Evolutionary conservation across 2,888 invertebrate species (phyloP).

Genomic region (Hemistola chrysoprasaria): DNA sequence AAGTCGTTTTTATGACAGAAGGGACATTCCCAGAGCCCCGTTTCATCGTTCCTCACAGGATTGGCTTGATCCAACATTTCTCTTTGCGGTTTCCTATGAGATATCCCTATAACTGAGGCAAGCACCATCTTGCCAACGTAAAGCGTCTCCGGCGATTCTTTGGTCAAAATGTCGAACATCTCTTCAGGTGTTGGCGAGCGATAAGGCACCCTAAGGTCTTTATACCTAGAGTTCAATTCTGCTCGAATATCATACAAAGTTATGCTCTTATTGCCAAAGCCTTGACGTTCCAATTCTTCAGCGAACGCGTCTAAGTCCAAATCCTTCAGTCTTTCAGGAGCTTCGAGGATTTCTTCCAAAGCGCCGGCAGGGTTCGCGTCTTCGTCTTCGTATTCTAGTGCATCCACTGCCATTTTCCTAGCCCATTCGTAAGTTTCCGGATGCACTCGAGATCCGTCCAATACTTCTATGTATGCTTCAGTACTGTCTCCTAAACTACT

Average conservation of each 20-base stretch:
- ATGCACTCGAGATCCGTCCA: conserved; percentile 98
- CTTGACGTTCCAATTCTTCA: conserved; percentile 96
- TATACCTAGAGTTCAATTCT: conserved; percentile 96
- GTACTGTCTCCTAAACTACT: conserved; percentile 96
- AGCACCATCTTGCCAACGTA: conserved; percentile 93
- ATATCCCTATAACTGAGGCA: conserved; percentile 91
- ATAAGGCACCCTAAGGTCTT: conserved; percentile 92
- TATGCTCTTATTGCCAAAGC: conserved; percentile 94
- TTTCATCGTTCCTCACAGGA: conserved; percentile 96
- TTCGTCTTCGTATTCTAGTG: conserved; percentile 98
- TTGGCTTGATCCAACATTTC: conserved; percentile 98
- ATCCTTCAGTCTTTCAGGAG: conserved; percentile 96
- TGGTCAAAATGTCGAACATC: conserved; percentile 96
- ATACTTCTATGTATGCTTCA: conserved; percentile 96
- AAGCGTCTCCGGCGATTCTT: conserved; percentile 97
- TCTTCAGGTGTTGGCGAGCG: conserved; percentile 92
- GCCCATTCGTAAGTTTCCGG: conserved; percentile 99
- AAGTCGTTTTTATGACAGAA: conserved; percentile 98
- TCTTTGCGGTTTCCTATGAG: conserved; percentile 93
- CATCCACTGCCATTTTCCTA: conserved; percentile 99
- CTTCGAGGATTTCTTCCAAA: conserved; percentile 97
- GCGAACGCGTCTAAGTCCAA: conserved; percentile 99
- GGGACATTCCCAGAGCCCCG: conserved; percentile 98
- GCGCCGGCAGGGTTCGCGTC: conserved; percentile 98
- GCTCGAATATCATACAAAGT: conserved; percentile 98